These are phyloP conservation scores for Drosophila putrida DNA, from an alignment of 2,888 invertebrate genomes.

Conservation along the genomic window DNA sequence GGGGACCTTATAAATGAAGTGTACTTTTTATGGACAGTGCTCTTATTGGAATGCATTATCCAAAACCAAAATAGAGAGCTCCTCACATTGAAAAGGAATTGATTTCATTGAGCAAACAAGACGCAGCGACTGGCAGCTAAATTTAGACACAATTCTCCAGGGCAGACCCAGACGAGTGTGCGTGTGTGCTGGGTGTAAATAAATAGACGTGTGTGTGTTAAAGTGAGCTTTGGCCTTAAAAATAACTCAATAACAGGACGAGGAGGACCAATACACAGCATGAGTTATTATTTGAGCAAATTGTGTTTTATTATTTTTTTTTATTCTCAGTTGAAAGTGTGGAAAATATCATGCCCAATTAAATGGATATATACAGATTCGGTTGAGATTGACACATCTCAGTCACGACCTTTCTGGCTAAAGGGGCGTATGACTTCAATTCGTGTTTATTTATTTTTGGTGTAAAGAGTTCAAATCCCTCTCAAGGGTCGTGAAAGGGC, in stretches of 20 bases:
- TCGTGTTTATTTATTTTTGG: slow-evolving; percentile 1
- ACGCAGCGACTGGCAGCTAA: slow-evolving; percentile 17
- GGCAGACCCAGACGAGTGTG: slow-evolving; percentile 1
- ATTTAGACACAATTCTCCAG: slow-evolving; percentile 35
- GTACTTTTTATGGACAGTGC: slow-evolving; percentile 9
- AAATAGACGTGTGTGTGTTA: slow-evolving; percentile 5
- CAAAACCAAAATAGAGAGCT: slow-evolving; percentile 3
- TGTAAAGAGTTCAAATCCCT: slow-evolving; percentile 27
- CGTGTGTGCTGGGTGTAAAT: background rate
- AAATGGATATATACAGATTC: slow-evolving; percentile 43
- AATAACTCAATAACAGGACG: slow-evolving; percentile 8
- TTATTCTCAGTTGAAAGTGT: background rate
- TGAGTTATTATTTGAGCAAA: slow-evolving; percentile 13
- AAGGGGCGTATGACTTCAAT: background rate
- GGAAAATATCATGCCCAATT: slow-evolving; percentile 55
- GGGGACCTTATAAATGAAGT: slow-evolving; percentile 6
- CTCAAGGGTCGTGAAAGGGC: slow-evolving; percentile 48
- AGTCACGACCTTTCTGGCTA: background rate
- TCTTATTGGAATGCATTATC: slow-evolving; percentile 6
- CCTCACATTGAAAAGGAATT: slow-evolving; percentile 15
- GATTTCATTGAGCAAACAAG: slow-evolving; percentile 27
- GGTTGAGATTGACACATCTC: slow-evolving; percentile 2
- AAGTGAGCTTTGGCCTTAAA: slow-evolving; percentile 11
- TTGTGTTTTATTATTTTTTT: slow-evolving; percentile 11
- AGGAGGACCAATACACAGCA: background rate